Conservation (phyloP, 2,797 vertebrate genomes). For the Pipistrellus pipistrellus region DNA sequence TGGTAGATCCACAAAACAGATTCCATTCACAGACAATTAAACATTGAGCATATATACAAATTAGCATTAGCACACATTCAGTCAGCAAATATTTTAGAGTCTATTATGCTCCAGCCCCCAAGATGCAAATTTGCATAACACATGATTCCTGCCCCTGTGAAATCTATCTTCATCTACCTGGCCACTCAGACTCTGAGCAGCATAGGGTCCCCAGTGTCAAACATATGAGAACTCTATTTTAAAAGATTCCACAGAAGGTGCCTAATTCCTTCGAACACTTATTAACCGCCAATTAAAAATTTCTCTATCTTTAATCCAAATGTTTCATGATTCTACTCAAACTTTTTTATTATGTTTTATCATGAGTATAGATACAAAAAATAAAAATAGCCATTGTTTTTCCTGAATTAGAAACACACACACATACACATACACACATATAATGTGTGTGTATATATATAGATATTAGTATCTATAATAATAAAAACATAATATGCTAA, state of each 20-base stretch:
- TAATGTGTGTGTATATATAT: no score
- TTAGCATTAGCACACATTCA: background rate
- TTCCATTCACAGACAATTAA: background rate
- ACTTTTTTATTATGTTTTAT: slow-evolving; percentile 25
- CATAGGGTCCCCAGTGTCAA: background rate
- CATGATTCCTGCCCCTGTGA: background rate
- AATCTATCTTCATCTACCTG: background rate
- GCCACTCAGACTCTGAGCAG: background rate
- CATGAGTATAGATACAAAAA: background rate
- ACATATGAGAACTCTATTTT: background rate
- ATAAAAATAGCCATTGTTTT: background rate
- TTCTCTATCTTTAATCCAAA: background rate
- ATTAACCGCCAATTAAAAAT: background rate
- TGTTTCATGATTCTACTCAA: background rate
- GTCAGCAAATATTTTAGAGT: background rate
- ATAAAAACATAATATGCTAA: no score
- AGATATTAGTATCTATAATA: no score
- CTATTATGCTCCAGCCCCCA: background rate
- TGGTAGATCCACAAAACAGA: background rate
- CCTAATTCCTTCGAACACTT: background rate
- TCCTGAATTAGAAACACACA: background rate
- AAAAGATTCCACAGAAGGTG: background rate
- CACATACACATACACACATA: no score
- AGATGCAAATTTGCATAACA: background rate
- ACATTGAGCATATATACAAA: background rate